Percentiles rank a stretch among this genome's conserved stretches.
phyloP scores from a whole-genome alignment of 2,797 vertebrate species.

The Pipistrellus pipistrellus region DNA sequence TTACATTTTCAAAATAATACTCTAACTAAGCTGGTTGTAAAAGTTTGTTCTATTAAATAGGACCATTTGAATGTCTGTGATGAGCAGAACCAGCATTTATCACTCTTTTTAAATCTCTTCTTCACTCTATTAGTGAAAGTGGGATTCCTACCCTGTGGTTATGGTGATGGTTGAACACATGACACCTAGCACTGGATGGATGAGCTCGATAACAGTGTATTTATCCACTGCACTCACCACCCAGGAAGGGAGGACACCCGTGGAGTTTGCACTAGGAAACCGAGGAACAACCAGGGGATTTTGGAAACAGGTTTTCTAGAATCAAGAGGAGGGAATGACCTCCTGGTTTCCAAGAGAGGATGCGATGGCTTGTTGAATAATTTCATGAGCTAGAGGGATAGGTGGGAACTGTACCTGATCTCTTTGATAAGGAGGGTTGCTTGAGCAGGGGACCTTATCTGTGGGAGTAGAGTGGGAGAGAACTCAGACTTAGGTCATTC shows the following conservation, averaged over 20 bases:
- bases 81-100: neutral
- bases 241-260: neutral
- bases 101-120: neutral
- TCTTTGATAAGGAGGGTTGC: neutral
- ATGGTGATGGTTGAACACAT: neutral
- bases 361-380: neutral
- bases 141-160: neutral
- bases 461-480: neutral
- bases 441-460: neutral
- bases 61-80: neutral
- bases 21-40: neutral
- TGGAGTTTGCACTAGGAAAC: neutral
- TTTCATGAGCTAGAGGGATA: neutral
- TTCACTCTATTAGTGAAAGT: neutral
- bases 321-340: neutral
- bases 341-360: neutral
- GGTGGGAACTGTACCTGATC: neutral
- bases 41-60: neutral
- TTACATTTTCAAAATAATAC: conserved; percentile 5
- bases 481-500: neutral
- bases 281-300: neutral
- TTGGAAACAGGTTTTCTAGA: neutral
- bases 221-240: neutral
- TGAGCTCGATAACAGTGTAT: neutral
- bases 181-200: neutral